phyloP scores from a whole-genome alignment of 1,140 invertebrate species.

The Ostrea denselamellosa region DNA sequence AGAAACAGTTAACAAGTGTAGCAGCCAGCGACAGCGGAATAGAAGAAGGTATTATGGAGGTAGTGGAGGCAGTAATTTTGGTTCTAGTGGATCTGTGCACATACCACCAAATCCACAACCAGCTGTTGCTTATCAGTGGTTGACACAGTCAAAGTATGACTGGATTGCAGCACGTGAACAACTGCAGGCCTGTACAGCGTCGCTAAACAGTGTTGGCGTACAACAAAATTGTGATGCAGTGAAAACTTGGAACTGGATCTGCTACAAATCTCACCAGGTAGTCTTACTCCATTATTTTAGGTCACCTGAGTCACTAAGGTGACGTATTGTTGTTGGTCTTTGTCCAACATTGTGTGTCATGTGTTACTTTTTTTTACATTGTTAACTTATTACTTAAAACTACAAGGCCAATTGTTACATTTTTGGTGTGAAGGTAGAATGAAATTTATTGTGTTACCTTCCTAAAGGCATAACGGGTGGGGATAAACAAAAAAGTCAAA shows the following conservation, averaged over 20 bases:
- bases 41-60: neutral
- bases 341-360: no score
- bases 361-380: no score
- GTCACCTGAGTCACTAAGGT: no score
- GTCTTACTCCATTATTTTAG: no score
- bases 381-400: no score
- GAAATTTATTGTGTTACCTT: no score
- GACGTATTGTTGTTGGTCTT: no score
- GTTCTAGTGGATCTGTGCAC: neutral
- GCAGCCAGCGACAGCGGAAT: neutral
- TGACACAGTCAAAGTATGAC: neutral
- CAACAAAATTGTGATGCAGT: neutral
- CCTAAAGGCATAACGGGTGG: no score
- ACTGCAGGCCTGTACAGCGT: neutral
- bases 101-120: neutral
- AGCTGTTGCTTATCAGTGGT: neutral
- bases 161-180: neutral
- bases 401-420: no score
- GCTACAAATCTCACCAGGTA: conserved; percentile 15
- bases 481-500: no score
- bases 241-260: neutral
- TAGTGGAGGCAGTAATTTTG: neutral
- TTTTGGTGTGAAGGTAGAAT: no score
- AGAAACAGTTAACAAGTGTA: neutral
- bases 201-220: neutral